These are phyloP conservation scores for Suncus etruscus DNA, from an alignment of 2,113 vertebrate genomes.

Conservation along the genomic window DNA sequence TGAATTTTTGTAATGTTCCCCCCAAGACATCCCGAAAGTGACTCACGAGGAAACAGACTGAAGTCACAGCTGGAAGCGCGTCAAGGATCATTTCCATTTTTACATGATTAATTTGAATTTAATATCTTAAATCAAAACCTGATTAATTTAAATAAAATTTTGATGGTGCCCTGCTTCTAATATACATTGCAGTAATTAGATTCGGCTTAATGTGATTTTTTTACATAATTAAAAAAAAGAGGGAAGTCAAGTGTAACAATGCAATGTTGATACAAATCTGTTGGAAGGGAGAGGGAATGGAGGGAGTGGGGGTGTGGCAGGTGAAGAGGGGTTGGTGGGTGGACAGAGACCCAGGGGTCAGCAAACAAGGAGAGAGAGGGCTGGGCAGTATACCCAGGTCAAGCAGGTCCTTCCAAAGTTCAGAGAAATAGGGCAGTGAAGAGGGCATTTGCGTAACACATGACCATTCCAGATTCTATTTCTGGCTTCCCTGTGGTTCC, in stretches of 20 bases:
- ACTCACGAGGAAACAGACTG: conserved; percentile 97
- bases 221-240: conserved; percentile 93
- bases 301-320: conserved; percentile 75
- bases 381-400: neutral
- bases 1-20: conserved; percentile 99
- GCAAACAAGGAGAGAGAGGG: neutral
- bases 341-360: neutral
- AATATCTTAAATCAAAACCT: conserved; percentile 99
- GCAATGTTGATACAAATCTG: conserved; percentile 89
- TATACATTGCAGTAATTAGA: conserved; percentile 96
- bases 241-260: conserved; percentile 90
- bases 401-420: neutral
- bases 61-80: conserved; percentile 98
- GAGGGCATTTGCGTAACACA: too few species aligned
- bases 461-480: too few species aligned
- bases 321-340: conserved; percentile 70
- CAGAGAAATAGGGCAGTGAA: neutral
- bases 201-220: conserved; percentile 94
- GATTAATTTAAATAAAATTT: conserved; percentile 99
- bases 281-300: conserved; percentile 81
- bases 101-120: conserved; percentile 99
- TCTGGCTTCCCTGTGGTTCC: too few species aligned
- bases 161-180: conserved; percentile 96
- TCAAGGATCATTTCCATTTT: conserved; percentile 99
- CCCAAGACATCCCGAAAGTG: conserved; percentile 98